Conservation (phyloP, 2,113 vertebrate genomes). For the Taurulus bubalis region DNA sequence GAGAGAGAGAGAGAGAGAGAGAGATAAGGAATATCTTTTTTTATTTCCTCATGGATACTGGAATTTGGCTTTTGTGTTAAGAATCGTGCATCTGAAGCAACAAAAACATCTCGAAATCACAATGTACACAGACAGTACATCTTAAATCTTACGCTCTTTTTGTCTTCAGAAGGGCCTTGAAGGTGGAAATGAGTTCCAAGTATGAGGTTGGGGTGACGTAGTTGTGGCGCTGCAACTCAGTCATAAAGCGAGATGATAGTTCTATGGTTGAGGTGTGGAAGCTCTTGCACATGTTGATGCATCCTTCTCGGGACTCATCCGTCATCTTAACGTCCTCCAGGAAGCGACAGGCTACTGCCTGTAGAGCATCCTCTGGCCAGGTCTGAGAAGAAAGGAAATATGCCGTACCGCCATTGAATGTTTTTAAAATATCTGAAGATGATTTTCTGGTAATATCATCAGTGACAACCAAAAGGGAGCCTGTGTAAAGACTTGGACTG, state of each 20-base stretch:
- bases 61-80: neutral
- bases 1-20: neutral
- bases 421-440: neutral
- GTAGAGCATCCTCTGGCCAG: constrained; percentile 92
- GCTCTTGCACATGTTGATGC: constrained; percentile 92
- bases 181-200: constrained; percentile 93
- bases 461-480: neutral
- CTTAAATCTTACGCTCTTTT: constrained; percentile 85
- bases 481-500: neutral
- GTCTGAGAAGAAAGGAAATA: constrained; percentile 74
- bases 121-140: neutral
- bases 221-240: constrained; percentile 89
- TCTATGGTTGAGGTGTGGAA: constrained; percentile 90
- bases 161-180: constrained; percentile 87
- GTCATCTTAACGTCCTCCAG: constrained; percentile 92
- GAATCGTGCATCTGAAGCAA: neutral
- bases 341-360: constrained; percentile 91
- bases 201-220: constrained; percentile 96
- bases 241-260: constrained; percentile 84
- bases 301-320: constrained; percentile 83
- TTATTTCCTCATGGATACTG: neutral
- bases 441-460: neutral
- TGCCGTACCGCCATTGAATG: neutral
- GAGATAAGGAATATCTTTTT: neutral
- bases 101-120: neutral